Base-by-base conservation (phyloP, 2,113 vertebrate species). In the Pseudolaguvia tuberculata region DNA sequence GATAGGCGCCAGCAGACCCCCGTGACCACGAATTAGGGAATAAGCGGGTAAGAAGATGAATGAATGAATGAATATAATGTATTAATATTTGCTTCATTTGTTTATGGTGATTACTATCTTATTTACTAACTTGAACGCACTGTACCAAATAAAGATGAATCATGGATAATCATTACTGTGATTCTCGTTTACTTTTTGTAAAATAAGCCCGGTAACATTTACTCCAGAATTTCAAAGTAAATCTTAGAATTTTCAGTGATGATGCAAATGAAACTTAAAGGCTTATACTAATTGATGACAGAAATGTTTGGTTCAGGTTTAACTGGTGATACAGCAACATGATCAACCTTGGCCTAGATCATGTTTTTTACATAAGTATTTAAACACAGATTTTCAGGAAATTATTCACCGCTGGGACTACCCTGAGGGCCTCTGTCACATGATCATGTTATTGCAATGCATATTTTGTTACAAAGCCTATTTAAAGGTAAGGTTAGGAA, bases 141-240 rank as follows among this genome's bases (percentile, higher is more conserved):
- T n/a, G n/a, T n/a, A n/a, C n/a, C n/a, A n/a, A n/a, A 83, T 84
- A 27, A 52, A 66, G 81, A 85, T 87, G 86, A 88, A 83, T 83
- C 84, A 80, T 77, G 68, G 11, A 76, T n/a, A n/a, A n/a, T n/a
- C n/a, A n/a, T n/a, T n/a, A n/a, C n/a, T n/a, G n/a, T 39, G 58
- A 58, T 84, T 83, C 70, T 12, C 53, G 75, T 78, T 73, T 79
- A 82, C 70, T 67, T 39, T 66, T 78, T 73, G 78, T 78, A 80
- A 81, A 80, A 75, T 77, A 80, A 84, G 66, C 78, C 73, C 80
- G 75, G 75, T 63, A 78, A 72, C 75, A 7, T 70, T 75, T 75
- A 27, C 59, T 45, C 51, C 77, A 74, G 42, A 45, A 72, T 73
- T 48, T 78, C 72, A 59, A 71, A 71, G 71, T 82, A 56, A 69